Evolutionary conservation across 1,140 invertebrate species (phyloP).

Genomic region (Aphidius gifuensis): DNA sequence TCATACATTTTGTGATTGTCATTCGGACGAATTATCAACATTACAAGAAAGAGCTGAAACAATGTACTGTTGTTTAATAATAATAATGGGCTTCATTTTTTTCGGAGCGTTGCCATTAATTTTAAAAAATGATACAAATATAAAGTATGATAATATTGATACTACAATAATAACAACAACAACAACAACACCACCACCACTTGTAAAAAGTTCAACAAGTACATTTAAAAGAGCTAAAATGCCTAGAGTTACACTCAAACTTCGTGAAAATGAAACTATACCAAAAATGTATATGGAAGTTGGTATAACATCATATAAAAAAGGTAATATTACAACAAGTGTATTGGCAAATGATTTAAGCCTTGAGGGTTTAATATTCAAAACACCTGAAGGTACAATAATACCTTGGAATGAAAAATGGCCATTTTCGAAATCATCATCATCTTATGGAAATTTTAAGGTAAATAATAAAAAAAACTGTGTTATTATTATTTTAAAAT

Average conservation of each 20-base stretch:
- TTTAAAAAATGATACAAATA: neutral
- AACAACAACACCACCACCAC: neutral
- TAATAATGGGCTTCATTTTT: too few species aligned
- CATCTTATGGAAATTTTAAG: slow-evolving; percentile 62
- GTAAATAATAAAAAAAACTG: slow-evolving; percentile 44
- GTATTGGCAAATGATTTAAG: slow-evolving; percentile 42
- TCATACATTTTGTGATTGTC: too few species aligned
- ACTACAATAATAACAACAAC: neutral
- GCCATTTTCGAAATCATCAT: slow-evolving; percentile 64
- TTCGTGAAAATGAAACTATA: slow-evolving; percentile 45
- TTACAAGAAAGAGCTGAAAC: too few species aligned
- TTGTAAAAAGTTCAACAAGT: slow-evolving; percentile 18
- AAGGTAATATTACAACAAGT: slow-evolving; percentile 46
- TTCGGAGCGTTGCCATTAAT: neutral
- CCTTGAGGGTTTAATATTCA: slow-evolving; percentile 44
- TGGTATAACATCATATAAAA: slow-evolving; percentile 45
- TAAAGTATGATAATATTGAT: neutral
- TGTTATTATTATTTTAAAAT: too few species aligned
- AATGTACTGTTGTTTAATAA: too few species aligned
- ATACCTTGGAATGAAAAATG: slow-evolving; percentile 50
- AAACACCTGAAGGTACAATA: slow-evolving; percentile 48
- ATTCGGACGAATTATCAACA: too few species aligned
- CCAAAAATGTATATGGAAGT: slow-evolving; percentile 47
- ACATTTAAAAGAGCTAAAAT: slow-evolving; percentile 34
- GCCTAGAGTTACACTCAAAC: slow-evolving; percentile 41